Evolutionary conservation across 1,140 invertebrate genomes (phyloP).

Genomic region (Mercenaria mercenaria): DNA sequence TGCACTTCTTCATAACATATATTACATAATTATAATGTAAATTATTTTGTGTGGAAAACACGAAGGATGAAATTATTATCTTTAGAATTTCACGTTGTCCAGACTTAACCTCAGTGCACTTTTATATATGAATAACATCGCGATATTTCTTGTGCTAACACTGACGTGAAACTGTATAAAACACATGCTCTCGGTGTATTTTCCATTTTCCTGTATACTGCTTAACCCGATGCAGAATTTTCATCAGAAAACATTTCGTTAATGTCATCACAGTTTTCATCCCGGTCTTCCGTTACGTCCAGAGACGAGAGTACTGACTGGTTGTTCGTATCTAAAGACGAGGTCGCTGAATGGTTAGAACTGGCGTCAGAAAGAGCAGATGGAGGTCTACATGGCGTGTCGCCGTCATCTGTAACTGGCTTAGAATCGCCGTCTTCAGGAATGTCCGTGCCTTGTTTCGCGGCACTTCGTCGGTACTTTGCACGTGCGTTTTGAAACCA

Average conservation of each 20-base stretch:
- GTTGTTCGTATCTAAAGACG: conserved; percentile 68
- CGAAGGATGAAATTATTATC: no score
- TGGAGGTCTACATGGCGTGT: conserved; percentile 71
- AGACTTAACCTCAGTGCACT: no score
- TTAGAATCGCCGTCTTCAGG: conserved; percentile 69
- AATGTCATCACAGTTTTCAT: not conserved
- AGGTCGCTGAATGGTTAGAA: conserved; percentile 80
- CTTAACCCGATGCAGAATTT: not conserved
- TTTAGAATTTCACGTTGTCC: no score
- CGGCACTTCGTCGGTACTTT: conserved; percentile 97
- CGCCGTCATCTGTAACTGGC: conserved; percentile 74
- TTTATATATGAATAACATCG: no score
- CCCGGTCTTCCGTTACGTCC: conserved; percentile 11
- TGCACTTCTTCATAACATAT: no score
- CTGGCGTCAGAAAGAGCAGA: conserved; percentile 83
- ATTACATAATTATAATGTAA: no score
- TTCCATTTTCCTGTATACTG: no score
- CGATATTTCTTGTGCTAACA: no score
- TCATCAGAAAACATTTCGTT: conserved; percentile 42
- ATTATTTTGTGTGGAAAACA: no score
- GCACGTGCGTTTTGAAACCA: conserved; percentile 99
- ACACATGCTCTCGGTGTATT: no score
- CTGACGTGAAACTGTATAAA: no score
- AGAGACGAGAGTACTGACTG: conserved; percentile 32
- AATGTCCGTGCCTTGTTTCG: conserved; percentile 90